phyloP scores from a whole-genome alignment of 1,140 invertebrate genomes.

The Drosophila micromelanica region DNA sequence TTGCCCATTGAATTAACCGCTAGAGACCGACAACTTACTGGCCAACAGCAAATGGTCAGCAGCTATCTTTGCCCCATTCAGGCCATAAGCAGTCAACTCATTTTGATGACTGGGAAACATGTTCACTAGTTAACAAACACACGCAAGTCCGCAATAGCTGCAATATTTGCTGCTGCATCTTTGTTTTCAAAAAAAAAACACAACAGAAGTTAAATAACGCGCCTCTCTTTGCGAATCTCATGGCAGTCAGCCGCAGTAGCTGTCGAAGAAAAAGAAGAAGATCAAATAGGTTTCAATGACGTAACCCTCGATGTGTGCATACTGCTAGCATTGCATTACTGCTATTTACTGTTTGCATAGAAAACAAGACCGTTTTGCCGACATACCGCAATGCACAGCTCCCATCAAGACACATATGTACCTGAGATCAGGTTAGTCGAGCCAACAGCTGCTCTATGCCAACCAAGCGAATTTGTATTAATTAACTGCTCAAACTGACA shows the following conservation, averaged over 20 bases:
- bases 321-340: conserved; percentile 6
- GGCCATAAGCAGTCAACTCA: conserved; percentile 11
- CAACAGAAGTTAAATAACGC: conserved; percentile 31
- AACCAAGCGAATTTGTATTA: neutral
- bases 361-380: neutral
- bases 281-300: conserved; percentile 13
- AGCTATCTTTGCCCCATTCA: neutral
- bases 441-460: neutral
- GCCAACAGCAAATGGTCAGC: neutral
- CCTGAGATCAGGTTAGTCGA: neutral
- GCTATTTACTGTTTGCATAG: conserved; percentile 1
- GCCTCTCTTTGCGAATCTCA: conserved; percentile 37
- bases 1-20: conserved; percentile 32
- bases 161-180: conserved; percentile 9
- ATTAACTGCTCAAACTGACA: neutral
- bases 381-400: neutral
- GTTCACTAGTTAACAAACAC: conserved; percentile 2
- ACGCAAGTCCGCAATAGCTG: conserved; percentile 7
- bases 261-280: neutral
- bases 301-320: neutral
- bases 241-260: neutral
- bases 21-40: conserved; percentile 1
- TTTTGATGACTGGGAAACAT: conserved; percentile 6
- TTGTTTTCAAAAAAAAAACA: conserved; percentile 26
- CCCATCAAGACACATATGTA: neutral